phyloP scores from a whole-genome alignment of 2,113 vertebrate species.

The Onychostruthus taczanowskii region DNA sequence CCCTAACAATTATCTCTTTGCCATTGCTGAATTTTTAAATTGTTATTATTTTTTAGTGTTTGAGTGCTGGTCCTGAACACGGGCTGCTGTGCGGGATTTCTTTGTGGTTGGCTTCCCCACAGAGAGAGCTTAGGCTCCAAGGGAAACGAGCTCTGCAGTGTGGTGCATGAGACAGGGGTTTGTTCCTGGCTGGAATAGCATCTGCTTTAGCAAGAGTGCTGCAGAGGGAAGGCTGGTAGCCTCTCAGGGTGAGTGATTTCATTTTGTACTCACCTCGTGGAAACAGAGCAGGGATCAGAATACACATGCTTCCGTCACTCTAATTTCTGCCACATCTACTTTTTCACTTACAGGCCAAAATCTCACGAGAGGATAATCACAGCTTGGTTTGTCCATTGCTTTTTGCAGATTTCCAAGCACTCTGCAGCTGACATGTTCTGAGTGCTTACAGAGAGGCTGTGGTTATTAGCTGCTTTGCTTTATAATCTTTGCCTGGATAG shows the following conservation, averaged over 20 bases:
- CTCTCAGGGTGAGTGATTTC: not conserved
- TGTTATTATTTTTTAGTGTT: not conserved
- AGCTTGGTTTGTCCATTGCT: not conserved
- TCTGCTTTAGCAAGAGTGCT: not conserved
- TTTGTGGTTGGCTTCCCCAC: not conserved
- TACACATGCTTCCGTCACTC: not conserved
- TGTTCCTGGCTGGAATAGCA: not conserved
- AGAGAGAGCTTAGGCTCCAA: not conserved
- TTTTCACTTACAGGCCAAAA: not conserved
- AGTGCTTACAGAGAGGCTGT: not conserved
- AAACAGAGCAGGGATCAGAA: not conserved
- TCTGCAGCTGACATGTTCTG: not conserved
- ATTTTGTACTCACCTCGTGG: not conserved
- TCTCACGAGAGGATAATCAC: not conserved
- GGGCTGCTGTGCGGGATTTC: accelerated
- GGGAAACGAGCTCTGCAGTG: not conserved
- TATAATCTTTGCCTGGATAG: not conserved
- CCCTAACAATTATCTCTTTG: not conserved
- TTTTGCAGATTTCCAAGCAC: not conserved
- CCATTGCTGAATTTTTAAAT: too few species aligned
- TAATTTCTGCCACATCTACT: not conserved
- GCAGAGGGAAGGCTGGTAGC: not conserved
- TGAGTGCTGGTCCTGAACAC: not conserved
- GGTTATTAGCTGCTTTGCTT: not conserved
- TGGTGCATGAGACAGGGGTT: not conserved